Evolutionary conservation across 1,140 invertebrate species (phyloP).

Genomic region (Cherax destructor): DNA sequence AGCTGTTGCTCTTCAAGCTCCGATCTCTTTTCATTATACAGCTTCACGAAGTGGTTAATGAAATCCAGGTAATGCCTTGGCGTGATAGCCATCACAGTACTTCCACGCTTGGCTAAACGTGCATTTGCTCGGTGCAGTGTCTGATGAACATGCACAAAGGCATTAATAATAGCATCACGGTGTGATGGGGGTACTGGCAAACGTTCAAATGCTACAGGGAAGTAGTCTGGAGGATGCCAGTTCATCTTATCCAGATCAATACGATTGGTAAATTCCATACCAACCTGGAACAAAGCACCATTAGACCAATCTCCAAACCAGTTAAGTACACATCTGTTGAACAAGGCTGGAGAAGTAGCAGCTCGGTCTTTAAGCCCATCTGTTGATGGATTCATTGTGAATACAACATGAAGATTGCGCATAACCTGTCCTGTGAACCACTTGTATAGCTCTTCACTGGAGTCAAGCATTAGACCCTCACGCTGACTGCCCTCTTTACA

Average conservation of each 20-base stretch:
- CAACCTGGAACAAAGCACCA: constrained; percentile 95
- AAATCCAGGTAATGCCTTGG: constrained; percentile 99
- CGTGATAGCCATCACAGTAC: constrained; percentile 97
- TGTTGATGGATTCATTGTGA: constrained; percentile 99
- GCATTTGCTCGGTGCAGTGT: constrained; percentile 96
- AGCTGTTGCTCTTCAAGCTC: constrained; percentile 99
- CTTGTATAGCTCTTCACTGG: constrained; percentile 98
- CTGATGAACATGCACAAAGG: constrained; percentile 98
- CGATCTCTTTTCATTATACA: constrained; percentile 98
- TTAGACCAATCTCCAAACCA: constrained; percentile 99
- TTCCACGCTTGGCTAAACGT: constrained; percentile 91
- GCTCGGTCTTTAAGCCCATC: constrained; percentile 98
- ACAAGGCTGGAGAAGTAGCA: constrained; percentile 98
- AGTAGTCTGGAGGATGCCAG: constrained; percentile 91
- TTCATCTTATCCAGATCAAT: constrained; percentile 88
- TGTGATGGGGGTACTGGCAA: constrained; percentile 87
- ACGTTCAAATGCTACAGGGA: constrained; percentile 88
- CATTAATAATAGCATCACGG: constrained; percentile 97
- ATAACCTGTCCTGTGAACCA: constrained; percentile 97
- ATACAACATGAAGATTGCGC: constrained; percentile 99
- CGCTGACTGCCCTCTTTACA: constrained; percentile 99
- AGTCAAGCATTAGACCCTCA: constrained; percentile 98
- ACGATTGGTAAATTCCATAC: constrained; percentile 89
- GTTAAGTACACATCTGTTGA: constrained; percentile 99
- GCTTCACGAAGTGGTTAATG: constrained; percentile 99